phyloP scores from a whole-genome alignment of 2,797 vertebrate species.

The Sternotherus odoratus region DNA sequence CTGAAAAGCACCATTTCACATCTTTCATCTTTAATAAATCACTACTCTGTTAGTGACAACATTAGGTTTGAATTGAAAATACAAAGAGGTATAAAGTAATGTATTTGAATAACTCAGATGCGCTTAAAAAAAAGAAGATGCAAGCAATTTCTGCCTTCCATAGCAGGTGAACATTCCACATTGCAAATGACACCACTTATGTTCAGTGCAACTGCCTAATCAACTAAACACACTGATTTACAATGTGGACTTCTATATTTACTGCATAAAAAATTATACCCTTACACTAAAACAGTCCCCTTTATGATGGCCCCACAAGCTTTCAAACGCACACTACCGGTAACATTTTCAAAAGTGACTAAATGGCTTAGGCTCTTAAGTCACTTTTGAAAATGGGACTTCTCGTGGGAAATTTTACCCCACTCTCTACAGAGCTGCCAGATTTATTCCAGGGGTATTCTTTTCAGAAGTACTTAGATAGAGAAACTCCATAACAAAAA shows the following conservation, averaged over 20 bases:
- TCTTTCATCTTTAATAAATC: not conserved
- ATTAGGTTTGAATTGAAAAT: not conserved
- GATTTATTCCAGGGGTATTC: not conserved
- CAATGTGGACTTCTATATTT: not conserved
- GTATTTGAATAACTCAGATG: not conserved
- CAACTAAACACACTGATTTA: not conserved
- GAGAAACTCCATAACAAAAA: too few relatives aligned
- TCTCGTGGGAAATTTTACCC: not conserved
- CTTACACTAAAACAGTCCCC: not conserved
- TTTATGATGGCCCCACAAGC: not conserved
- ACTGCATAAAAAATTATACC: not conserved
- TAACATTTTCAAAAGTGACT: not conserved
- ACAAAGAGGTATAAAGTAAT: not conserved
- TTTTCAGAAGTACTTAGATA: constrained; percentile 23
- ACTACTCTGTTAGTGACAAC: not conserved
- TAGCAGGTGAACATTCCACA: not conserved
- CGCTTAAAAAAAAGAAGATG: not conserved
- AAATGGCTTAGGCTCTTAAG: not conserved
- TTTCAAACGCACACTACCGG: accelerated
- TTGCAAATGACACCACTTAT: not conserved
- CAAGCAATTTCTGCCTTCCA: not conserved
- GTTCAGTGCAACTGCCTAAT: not conserved
- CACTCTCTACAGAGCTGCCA: not conserved
- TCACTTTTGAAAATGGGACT: not conserved
- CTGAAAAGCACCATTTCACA: constrained; percentile 4